Base-by-base conservation (phyloP, 2,888 invertebrate species). In the Pristionchus arcanus region DNA sequence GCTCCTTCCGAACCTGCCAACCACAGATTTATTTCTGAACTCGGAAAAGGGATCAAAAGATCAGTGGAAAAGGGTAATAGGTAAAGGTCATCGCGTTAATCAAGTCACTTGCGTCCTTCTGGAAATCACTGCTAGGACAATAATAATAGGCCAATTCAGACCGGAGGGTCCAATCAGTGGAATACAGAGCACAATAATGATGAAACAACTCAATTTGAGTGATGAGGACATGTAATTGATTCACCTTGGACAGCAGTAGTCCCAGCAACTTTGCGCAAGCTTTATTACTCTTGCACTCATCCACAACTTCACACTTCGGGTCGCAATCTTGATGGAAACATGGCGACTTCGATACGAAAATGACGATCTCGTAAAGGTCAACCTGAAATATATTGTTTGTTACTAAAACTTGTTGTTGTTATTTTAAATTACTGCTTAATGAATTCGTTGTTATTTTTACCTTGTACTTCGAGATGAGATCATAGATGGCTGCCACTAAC, bases 261-360 rank as follows among this genome's bases (percentile, higher is more conserved):
- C 95, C 95, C 19, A 95, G 90, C 59, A 95, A 91, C 89, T 95
- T 95, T 9, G 95, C 95, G 86, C 95, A 95, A 21, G 93, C 93
- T 83, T 95, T 95, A 89, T 95, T 95, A 74, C 93, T 93, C 88
- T 92, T 93, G 91, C 95, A 95, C 91, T 95, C 95, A 85, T 95
- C 95, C 15, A 95, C 94, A 13, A 95, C 95, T 90, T 95, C 95
- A 86, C 95, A 95, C 84, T 94, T 94, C 0, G 95, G 95, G 86
- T 95, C 95, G 90, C 95, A 95, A 91, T 95, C 95, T 88, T 95
- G 95, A 92, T 95, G 95, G 91, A 95, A 95, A 90, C 95, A 95
- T 7, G 95, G 95, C 49, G 93, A 94, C 90, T 95, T 95, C n/a
- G 95, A 94, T 59, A 95, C 94, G 90, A 95, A 95, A 49, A 95